Base-by-base conservation (phyloP, 1,140 invertebrate species). In the Pseudomyrmex cubaensis region DNA sequence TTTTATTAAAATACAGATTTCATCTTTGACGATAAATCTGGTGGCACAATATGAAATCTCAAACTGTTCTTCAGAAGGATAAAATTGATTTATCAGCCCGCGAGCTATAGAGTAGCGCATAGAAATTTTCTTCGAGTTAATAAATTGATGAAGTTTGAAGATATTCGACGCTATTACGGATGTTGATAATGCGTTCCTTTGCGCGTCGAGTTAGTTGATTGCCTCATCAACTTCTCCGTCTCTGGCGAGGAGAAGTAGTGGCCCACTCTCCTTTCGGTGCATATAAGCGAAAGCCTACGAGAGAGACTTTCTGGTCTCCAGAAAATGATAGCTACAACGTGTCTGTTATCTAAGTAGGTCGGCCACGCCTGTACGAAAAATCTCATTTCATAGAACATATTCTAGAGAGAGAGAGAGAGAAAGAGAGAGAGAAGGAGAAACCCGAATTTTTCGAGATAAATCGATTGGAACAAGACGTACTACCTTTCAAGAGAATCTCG, bases 301-400 rank as follows among this genome's bases (percentile, higher is more conserved):
- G 52, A 35, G 35, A 35, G 35, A 69, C 69, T 70, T 44, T 9
- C 35, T 44, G 35, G 17, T 69, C 10, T 15, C 15, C 17, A 57
- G 35, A 78, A 78, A 69, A 69, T 70, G 20, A 70, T 69, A 70
- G 52, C 48, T 78, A 69, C 52, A 44, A 78, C 75, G 52, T 57
- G 64, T 20, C 15, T 48, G 17, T 57, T 78, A 78, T 69, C 44
- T 46, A 77, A 67, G 13, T 62, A 76, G 48, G 48, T 77, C 63
- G 8, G 15, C 9, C 13, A 66, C 15, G 50, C 25, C 20, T 13
- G n/a, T 44, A 44, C 44, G 17, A 69, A 57, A 77, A 67, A 69
- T 77, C 52, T 77, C 63, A n/a, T 77, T 77, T 67, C 4, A 25
- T 10, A 13, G 35, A 77, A 67, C 15, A 75, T 63, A 52, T 63